Conservation (phyloP, 2,113 vertebrate species). For the Aptenodytes forsteri region DNA sequence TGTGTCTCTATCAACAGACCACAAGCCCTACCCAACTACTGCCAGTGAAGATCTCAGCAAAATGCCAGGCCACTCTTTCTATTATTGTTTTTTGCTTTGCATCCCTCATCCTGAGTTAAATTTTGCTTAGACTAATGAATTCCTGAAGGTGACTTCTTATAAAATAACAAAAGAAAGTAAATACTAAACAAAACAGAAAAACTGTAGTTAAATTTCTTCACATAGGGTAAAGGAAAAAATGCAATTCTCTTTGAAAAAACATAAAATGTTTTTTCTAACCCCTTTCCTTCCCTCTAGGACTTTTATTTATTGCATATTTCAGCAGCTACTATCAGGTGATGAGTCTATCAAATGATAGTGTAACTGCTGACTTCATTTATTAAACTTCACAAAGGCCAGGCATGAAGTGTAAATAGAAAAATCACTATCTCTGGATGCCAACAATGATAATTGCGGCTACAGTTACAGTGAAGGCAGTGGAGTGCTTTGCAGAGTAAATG, state of each 20-base stretch:
- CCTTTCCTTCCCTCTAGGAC: background rate
- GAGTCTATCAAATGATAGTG: constrained; percentile 61
- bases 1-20: background rate
- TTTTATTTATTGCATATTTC: constrained; percentile 52
- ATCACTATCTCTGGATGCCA: constrained; percentile 45
- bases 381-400: constrained; percentile 52
- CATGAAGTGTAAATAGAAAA: constrained; percentile 60
- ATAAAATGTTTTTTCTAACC: background rate
- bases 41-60: background rate
- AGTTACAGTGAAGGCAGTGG: constrained; percentile 13
- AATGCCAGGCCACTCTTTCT: background rate
- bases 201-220: background rate
- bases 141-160: background rate
- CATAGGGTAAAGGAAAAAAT: background rate
- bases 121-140: background rate
- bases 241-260: background rate
- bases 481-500: constrained; percentile 41
- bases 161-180: background rate
- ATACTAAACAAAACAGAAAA: background rate
- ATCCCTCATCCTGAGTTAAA: background rate
- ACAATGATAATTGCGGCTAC: constrained; percentile 60
- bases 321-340: background rate
- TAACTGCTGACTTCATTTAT: constrained; percentile 62
- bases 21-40: background rate
- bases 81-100: background rate